Percentiles rank a stretch among this genome's conserved stretches.
Evolutionary conservation across 1,140 invertebrate species (phyloP).

Genomic region (Formica selysi): DNA sequence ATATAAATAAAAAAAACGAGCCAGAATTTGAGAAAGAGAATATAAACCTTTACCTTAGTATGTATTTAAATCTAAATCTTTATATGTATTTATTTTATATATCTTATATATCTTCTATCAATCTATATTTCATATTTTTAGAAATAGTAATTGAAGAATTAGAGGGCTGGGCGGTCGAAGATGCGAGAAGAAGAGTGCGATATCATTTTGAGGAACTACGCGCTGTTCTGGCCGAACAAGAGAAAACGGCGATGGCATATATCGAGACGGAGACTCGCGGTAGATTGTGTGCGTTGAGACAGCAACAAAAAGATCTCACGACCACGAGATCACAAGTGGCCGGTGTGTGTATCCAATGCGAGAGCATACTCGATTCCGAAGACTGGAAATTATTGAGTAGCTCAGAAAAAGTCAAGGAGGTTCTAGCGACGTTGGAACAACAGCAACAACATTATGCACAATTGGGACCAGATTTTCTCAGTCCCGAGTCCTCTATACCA

Average conservation of each 20-base stretch:
- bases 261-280: slow-evolving; percentile 88
- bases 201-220: slow-evolving; percentile 88
- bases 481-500: slow-evolving; percentile 88
- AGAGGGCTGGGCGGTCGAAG: slow-evolving; percentile 82
- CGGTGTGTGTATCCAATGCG: slow-evolving; percentile 88
- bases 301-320: slow-evolving; percentile 88
- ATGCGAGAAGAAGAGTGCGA: slow-evolving; percentile 85
- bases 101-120: not conserved
- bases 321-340: slow-evolving; percentile 88
- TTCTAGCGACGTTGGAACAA: slow-evolving; percentile 87
- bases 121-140: slow-evolving; percentile 58
- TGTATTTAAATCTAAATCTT: not conserved
- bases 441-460: slow-evolving; percentile 89
- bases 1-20: too few relatives aligned
- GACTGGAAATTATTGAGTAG: slow-evolving; percentile 87
- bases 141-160: slow-evolving; percentile 84
- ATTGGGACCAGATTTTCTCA: slow-evolving; percentile 87
- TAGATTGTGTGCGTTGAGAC: slow-evolving; percentile 87
- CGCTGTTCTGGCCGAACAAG: slow-evolving; percentile 87
- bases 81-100: slow-evolving; percentile 28
- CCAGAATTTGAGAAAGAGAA: too few relatives aligned
- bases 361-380: slow-evolving; percentile 87
- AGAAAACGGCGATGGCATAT: slow-evolving; percentile 87
- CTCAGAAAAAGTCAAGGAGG: slow-evolving; percentile 86
- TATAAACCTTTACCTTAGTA: too few relatives aligned